Percentiles rank a stretch among this genome's conserved stretches.
Evolutionary conservation across 2,888 invertebrate species (phyloP).

Genomic region (Sarcophaga caerulescens): DNA sequence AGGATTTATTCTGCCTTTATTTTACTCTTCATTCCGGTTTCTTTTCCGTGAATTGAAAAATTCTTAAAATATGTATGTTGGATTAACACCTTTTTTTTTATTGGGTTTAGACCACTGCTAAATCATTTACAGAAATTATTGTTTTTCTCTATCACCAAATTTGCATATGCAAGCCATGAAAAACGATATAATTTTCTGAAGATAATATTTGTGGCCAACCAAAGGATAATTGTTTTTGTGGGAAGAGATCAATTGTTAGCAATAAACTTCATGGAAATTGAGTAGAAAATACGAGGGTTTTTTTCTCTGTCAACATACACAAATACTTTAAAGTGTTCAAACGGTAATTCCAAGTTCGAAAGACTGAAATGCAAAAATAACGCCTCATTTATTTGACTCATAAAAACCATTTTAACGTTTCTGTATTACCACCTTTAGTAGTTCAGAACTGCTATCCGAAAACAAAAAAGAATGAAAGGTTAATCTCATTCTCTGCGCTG

Average conservation of each 20-base stretch:
- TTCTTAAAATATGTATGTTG: no score
- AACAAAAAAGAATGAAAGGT: slow-evolving; percentile 50
- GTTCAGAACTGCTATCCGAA: slow-evolving; percentile 41
- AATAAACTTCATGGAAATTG: slow-evolving; percentile 9
- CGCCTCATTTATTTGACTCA: slow-evolving; percentile 39
- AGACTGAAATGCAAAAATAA: slow-evolving; percentile 12
- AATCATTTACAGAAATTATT: neutral
- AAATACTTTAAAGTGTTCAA: no score
- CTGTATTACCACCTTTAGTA: slow-evolving; percentile 5
- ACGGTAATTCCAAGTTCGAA: slow-evolving; percentile 11
- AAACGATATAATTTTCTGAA: slow-evolving; percentile 6
- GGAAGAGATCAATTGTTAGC: slow-evolving; percentile 66
- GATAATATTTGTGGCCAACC: slow-evolving; percentile 71
- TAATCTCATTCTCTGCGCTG: slow-evolving; percentile 76
- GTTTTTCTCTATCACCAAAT: slow-evolving; percentile 17
- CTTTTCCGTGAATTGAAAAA: no score
- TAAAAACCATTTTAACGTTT: slow-evolving; percentile 2
- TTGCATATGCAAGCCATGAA: slow-evolving; percentile 33
- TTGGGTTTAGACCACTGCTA: neutral
- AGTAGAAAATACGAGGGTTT: slow-evolving; percentile 35
- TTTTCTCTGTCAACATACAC: neutral
- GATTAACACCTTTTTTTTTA: neutral
- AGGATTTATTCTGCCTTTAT: no score
- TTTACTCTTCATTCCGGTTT: no score
- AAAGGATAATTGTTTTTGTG: slow-evolving; percentile 72